Base-by-base conservation (phyloP, 2,888 invertebrate genomes). In the Eumacrocentrus americanus region DNA sequence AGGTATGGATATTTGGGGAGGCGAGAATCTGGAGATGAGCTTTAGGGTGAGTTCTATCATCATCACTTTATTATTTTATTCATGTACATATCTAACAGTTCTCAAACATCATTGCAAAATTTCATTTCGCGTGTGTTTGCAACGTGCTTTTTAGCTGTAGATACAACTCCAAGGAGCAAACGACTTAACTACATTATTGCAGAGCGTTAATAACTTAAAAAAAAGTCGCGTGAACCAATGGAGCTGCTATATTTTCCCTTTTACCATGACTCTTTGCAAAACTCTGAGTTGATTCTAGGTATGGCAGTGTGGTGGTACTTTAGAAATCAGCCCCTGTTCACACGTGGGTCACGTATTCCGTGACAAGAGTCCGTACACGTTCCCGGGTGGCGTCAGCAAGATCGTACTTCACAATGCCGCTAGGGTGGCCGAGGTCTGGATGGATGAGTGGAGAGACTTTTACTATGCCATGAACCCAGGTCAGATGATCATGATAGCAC, bases 1-100 rank as follows among this genome's bases (percentile, higher is more conserved):
- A 82, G 98, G 98, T 71, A 98, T 99, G 98, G 96, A 98, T 82
- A 98, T 99, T 75, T 99, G 98, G 98, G 99, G 98, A 53, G 95
- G 93, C 51, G 95, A 96, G 82, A 95, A 95, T 82, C 85, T 96
- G 47, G 95, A 96, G 83, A 94, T 96, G 91, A 94, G 94, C 75
- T 94, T 95, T 82, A 86, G 95, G 88, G 95, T 95, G 85, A 84
- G 86, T 75, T 53, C 11, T 35, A 18, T 11, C n/a, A 9, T 3
- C 6, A 42, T 2, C 11, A 44, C n/a, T n/a, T 6, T 44, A 18
- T 44, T 44, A 5, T 4, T 44, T 44, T 3, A 20, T 44, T 44
- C 9, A 20, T 7, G 2, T 35, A 4, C n/a, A n/a, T n/a, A n/a
- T 29, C n/a, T 2, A 2, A 35, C 35, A 2, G 2, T 35, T 35